Percentiles rank a stretch among this genome's conserved stretches.
Conservation (phyloP, 2,888 invertebrate species). For the Callyntrura sp. region DNA sequence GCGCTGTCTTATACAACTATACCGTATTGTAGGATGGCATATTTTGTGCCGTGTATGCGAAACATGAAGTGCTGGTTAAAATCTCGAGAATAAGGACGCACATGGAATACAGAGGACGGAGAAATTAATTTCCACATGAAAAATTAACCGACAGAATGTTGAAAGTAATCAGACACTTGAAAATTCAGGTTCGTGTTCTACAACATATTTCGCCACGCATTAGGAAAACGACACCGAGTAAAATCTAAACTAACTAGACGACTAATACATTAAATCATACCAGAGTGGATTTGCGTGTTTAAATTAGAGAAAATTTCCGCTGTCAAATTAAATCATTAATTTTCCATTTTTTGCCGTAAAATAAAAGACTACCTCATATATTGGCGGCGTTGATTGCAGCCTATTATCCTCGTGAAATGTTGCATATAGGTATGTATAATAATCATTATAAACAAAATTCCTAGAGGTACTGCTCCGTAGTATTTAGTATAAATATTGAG, state of each 20-base stretch:
- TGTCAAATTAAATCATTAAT: no score
- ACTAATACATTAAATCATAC: no score
- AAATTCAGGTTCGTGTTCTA: slow-evolving; percentile 23
- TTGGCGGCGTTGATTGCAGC: no score
- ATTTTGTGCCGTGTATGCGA: no score
- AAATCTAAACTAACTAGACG: no score
- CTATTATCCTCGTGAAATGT: no score
- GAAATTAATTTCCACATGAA: background rate
- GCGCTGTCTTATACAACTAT: background rate
- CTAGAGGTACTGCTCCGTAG: background rate
- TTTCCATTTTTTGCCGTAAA: no score
- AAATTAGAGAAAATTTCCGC: no score
- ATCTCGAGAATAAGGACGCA: background rate
- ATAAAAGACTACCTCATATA: no score
- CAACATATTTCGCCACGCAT: slow-evolving; percentile 6
- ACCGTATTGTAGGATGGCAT: background rate
- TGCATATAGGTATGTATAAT: background rate
- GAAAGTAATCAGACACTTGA: background rate
- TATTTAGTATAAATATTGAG: background rate
- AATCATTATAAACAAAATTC: background rate
- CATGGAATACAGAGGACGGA: background rate
- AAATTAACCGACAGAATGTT: background rate
- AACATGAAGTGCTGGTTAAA: no score
- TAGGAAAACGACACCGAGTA: background rate
- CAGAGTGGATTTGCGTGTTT: no score